Base-by-base conservation (phyloP, 2,797 vertebrate species). In the Syngnathus acus region DNA sequence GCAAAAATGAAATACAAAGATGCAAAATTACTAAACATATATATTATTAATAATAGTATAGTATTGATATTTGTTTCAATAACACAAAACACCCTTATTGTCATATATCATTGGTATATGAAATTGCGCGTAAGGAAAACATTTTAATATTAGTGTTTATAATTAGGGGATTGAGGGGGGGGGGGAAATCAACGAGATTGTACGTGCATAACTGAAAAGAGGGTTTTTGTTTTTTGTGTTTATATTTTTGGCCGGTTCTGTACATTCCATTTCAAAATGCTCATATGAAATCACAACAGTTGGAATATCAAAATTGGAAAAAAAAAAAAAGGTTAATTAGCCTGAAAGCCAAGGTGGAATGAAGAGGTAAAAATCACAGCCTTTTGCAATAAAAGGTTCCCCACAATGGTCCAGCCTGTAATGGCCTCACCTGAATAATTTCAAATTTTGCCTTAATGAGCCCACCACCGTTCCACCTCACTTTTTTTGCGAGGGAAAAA, bases 401-500 rank as follows among this genome's bases (percentile, higher is more conserved):
- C 23, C 10, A 26, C 3, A 23, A 13, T 54, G 23, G 23, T 26
- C 21, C 9, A 26, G n/a, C 21, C 5, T 51, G 1, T 23, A 26
- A 54, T 23, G 10, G 21, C 21, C 53, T 57, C 26, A 57, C 55
- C 55, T 57, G 55, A 37, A 57, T 7, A 2, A 17, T 37, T 57
- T 57, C 55, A 37, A 32, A 57, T 60, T 21, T 67, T 47, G 68
- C 64, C 77, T 74, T 75, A 70, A 86, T 79, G 81, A 72, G 80
- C 67, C 68, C 57, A 61, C 70, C 65, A 71, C 76, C 69, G 66
- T 79, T 80, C 66, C 69, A 67, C 67, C 69, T 51, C 65, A 82
- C 53, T 54, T 54, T 54, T 47, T 17, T 5, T 17, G 11, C 3
- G 42, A 9, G 50, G 50, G n/a, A 5, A n/a, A 8, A 9, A n/a